These are phyloP conservation scores for Laodelphax striatellus DNA, from an alignment of 1,140 invertebrate genomes.

Conservation along the genomic window DNA sequence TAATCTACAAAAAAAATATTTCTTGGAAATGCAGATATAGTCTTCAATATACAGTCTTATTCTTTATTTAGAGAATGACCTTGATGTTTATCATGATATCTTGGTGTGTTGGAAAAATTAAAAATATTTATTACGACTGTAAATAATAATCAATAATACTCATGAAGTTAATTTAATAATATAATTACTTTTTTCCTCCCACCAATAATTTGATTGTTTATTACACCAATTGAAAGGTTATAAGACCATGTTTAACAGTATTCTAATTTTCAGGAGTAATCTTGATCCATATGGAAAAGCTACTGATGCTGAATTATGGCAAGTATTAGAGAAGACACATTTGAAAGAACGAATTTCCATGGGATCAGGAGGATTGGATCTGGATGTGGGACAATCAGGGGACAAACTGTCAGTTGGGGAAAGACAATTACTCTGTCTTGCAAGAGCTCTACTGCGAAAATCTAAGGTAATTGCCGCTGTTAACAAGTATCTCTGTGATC, in stretches of 20 bases:
- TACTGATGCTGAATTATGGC: constrained; percentile 62
- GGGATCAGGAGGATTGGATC: constrained; percentile 53
- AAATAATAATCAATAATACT: no score
- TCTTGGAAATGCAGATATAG: no score
- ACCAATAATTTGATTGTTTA: no score
- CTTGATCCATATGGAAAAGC: constrained; percentile 65
- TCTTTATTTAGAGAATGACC: no score
- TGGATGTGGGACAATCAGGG: constrained; percentile 48
- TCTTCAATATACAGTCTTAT: no score
- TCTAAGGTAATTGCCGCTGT: constrained; percentile 47
- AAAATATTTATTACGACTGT: no score
- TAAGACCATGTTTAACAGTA: background rate
- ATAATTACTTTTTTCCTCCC: no score
- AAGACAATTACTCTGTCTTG: constrained; percentile 77
- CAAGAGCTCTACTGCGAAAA: constrained; percentile 72
- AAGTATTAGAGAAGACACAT: constrained; percentile 64
- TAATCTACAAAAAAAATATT: no score
- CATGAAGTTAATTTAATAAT: no score
- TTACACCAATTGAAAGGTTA: no score
- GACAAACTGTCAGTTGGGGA: constrained; percentile 68
- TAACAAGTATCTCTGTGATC: constrained; percentile 3
- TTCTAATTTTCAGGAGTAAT: constrained; percentile 39
- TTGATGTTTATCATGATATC: no score
- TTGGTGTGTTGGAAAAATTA: no score
- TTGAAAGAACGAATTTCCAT: constrained; percentile 48